Evolutionary conservation across 2,888 invertebrate species (phyloP).

Genomic region (Meandrusa payeni): DNA sequence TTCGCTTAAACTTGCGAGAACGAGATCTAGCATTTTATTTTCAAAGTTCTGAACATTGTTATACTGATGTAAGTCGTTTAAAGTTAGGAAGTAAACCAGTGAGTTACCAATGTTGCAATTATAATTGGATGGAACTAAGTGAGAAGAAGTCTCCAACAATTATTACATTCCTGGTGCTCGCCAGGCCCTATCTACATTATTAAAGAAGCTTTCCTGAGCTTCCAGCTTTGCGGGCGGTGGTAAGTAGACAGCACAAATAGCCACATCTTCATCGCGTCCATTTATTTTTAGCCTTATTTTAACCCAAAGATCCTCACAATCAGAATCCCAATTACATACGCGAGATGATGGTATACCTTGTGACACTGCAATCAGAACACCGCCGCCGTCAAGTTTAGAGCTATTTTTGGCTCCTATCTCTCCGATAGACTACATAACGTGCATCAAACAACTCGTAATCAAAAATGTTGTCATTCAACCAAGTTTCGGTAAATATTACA

Average conservation of each 20-base stretch:
- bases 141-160: too few species aligned
- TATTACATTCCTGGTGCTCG: too few species aligned
- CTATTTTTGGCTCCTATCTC: conserved; percentile 2
- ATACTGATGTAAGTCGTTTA: neutral
- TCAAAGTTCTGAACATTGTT: neutral
- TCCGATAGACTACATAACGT: conserved; percentile 7
- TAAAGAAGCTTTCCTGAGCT: neutral
- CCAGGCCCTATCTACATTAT: neutral
- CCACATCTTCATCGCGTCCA: neutral
- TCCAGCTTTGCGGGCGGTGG: neutral
- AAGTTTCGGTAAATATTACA: conserved; percentile 19
- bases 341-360: neutral
- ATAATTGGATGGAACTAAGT: neutral
- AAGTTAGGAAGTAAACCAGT: neutral
- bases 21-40: too few species aligned
- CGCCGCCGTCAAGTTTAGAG: neutral
- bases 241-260: neutral
- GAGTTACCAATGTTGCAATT: neutral
- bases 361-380: neutral
- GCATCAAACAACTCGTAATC: conserved; percentile 16
- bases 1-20: neutral
- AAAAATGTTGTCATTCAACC: conserved; percentile 13
- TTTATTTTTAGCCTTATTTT: neutral
- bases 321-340: neutral
- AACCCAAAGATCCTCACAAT: neutral